These are phyloP conservation scores for Schizaphis graminum DNA, from an alignment of 2,888 invertebrate genomes.

Conservation along the genomic window DNA sequence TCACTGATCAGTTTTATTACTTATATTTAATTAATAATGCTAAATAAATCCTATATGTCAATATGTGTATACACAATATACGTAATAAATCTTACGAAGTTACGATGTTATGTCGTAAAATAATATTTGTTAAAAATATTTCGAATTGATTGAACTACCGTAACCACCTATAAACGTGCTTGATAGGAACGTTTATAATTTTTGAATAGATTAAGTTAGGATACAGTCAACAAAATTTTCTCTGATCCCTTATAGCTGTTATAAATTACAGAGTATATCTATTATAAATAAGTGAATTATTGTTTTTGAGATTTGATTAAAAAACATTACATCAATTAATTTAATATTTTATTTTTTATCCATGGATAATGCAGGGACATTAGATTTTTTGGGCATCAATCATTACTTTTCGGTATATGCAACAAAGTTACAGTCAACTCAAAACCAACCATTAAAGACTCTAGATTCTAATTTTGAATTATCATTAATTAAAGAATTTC, in stretches of 20 bases:
- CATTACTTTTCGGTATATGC: conserved; percentile 75
- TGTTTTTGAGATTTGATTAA: neutral
- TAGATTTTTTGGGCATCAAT: conserved; percentile 83
- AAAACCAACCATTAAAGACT: conserved; percentile 21
- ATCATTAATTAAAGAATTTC: conserved; percentile 42
- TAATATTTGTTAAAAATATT: neutral
- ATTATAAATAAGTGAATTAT: neutral
- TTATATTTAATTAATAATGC: no score
- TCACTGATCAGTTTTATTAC: no score
- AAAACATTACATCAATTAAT: neutral
- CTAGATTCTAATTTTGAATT: conserved; percentile 44
- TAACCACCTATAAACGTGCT: neutral
- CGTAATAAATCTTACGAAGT: no score
- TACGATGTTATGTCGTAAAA: neutral
- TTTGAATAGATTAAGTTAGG: neutral
- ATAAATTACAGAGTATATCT: neutral
- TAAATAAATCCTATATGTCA: no score
- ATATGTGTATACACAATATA: no score
- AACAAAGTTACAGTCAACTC: neutral
- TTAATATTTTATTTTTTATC: conserved; percentile 57
- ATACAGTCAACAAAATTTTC: neutral
- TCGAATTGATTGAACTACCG: neutral
- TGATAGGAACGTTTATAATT: neutral
- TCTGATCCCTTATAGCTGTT: neutral
- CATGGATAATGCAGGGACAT: no score